Conservation (phyloP, 2,113 vertebrate species). For the Meleagris gallopavo region DNA sequence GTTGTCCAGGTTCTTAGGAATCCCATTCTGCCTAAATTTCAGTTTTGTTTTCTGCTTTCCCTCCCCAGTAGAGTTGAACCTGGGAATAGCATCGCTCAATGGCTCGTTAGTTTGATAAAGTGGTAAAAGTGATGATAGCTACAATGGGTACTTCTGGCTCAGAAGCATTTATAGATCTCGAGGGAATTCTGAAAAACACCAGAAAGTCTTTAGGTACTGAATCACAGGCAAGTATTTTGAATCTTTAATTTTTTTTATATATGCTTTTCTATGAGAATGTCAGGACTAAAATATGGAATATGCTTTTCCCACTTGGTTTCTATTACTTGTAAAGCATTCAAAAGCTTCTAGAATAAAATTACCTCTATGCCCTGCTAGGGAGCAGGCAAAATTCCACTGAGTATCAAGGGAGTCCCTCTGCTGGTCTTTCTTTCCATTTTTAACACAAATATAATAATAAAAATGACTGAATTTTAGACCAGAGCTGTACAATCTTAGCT, state of each 20-base stretch:
- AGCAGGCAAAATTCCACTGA: constrained; percentile 43
- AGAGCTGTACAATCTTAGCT: constrained; percentile 50
- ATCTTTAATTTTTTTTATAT: constrained; percentile 75
- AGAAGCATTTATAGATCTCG: constrained; percentile 75
- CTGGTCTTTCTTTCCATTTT: constrained; percentile 70
- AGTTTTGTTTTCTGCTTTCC: constrained; percentile 75
- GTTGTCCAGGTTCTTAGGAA: constrained; percentile 69
- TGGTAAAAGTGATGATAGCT: constrained; percentile 70
- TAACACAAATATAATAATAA: constrained; percentile 71
- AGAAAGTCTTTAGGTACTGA: constrained; percentile 76
- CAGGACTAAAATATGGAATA: constrained; percentile 80
- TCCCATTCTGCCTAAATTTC: constrained; percentile 73
- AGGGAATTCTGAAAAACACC: constrained; percentile 78
- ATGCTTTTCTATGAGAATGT: constrained; percentile 75
- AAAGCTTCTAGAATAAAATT: constrained; percentile 74
- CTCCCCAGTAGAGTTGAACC: constrained; percentile 62
- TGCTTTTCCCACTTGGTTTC: constrained; percentile 79
- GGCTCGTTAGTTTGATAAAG: constrained; percentile 86
- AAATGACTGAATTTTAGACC: constrained; percentile 77
- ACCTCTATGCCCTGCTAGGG: constrained; percentile 54
- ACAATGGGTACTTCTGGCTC: constrained; percentile 69
- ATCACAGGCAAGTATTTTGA: constrained; percentile 78
- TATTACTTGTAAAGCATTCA: constrained; percentile 78
- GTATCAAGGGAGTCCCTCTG: constrained; percentile 57
- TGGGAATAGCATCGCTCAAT: constrained; percentile 77